A percentile compares a stretch with the other conserved stretches of the same genome.
Conservation (phyloP, 2,797 vertebrate species). For the Tokudaia tokunoshimensis region DNA sequence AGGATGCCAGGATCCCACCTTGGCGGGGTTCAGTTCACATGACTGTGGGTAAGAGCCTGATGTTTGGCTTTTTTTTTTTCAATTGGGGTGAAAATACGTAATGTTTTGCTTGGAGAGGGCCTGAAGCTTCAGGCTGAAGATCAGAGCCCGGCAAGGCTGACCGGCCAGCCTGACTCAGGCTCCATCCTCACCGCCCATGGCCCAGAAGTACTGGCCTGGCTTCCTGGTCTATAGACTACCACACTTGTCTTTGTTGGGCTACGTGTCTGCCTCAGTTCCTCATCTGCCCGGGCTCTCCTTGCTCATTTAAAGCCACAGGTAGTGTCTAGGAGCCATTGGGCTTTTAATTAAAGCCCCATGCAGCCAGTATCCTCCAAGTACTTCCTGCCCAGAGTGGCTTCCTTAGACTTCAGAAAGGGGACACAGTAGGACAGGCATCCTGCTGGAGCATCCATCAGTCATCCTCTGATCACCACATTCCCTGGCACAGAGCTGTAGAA, state of each 20-base stretch:
- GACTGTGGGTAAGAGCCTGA: background rate
- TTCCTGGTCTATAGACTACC: background rate
- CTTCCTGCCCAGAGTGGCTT: background rate
- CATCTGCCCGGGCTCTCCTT: background rate
- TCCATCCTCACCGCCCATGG: background rate
- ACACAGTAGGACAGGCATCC: background rate
- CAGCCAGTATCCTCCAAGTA: rapidly evolving
- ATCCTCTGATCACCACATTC: background rate
- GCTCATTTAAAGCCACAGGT: background rate
- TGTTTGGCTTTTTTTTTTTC: background rate
- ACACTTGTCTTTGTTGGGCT: background rate
- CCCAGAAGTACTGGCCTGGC: background rate
- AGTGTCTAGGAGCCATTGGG: background rate
- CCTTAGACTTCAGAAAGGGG: background rate
- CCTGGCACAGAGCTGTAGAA: background rate
- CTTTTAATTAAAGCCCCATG: background rate
- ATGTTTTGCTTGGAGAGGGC: background rate
- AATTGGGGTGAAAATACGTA: background rate
- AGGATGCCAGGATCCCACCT: background rate
- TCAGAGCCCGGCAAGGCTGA: background rate
- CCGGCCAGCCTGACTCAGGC: background rate
- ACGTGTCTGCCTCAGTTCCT: background rate
- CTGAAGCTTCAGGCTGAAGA: background rate
- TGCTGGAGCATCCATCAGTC: too few relatives aligned
- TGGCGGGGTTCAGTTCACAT: background rate